Conservation (phyloP, 1,140 invertebrate genomes). For the Hydropsyche tenuis region DNA sequence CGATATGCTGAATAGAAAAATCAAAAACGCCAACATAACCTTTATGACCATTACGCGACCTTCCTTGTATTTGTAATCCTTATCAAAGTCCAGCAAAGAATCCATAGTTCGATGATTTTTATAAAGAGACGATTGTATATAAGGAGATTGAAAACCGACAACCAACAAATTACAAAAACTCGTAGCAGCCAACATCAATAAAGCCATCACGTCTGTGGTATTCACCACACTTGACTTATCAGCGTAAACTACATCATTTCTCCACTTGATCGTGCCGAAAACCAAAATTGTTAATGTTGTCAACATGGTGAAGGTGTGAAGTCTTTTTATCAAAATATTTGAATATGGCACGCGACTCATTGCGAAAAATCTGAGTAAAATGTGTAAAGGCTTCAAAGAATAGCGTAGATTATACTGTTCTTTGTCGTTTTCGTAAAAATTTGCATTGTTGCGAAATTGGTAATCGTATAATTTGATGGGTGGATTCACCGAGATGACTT, state of each 20-base stretch:
- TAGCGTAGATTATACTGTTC: neutral
- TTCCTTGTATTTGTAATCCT: neutral
- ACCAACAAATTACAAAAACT: constrained; percentile 3
- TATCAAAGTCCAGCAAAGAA: neutral
- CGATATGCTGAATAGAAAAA: neutral
- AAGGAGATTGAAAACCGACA: constrained; percentile 4
- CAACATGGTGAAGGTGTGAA: neutral
- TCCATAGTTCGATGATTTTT: neutral
- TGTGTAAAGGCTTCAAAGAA: neutral
- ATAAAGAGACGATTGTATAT: neutral
- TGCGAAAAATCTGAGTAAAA: neutral
- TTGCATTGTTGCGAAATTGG: neutral
- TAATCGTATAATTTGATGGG: neutral
- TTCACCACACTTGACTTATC: neutral
- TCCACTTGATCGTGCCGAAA: neutral
- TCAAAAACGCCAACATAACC: neutral
- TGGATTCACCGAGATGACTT: neutral
- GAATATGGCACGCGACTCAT: constrained; percentile 1
- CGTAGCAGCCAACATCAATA: neutral
- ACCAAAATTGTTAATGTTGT: neutral
- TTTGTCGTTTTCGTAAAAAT: neutral
- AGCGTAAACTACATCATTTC: neutral
- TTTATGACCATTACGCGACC: neutral
- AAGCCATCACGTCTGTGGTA: neutral
- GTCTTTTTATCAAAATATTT: neutral